Evolutionary conservation across 2,797 vertebrate species (phyloP).

Genomic region (Notolepis coatsorum): DNA sequence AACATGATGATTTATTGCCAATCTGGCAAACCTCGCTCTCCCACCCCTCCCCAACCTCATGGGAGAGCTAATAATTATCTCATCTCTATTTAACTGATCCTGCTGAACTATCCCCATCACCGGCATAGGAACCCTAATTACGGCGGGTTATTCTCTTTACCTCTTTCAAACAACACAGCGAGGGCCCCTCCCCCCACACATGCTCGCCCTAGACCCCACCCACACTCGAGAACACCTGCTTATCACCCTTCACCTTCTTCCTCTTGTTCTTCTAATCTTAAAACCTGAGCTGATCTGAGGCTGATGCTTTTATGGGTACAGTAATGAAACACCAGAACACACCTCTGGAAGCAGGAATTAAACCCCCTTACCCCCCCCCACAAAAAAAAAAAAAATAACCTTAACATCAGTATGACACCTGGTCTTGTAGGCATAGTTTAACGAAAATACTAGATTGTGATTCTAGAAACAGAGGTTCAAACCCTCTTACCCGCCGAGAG

Average conservation of each 20-base stretch:
- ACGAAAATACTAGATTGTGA: slow-evolving; percentile 65
- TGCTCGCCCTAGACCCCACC: rapidly evolving
- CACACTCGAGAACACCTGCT: slow-evolving; percentile 60
- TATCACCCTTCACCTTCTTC: neutral
- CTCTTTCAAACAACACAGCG: slow-evolving; percentile 52
- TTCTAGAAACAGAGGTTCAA: slow-evolving; percentile 60
- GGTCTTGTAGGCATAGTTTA: slow-evolving; percentile 65
- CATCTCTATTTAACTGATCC: slow-evolving; percentile 44
- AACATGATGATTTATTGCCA: slow-evolving; percentile 32
- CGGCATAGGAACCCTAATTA: neutral
- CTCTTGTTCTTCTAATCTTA: rapidly evolving
- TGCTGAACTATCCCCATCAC: rapidly evolving
- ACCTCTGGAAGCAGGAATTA: too few relatives aligned
- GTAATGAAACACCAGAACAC: too few relatives aligned
- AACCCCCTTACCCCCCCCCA: too few relatives aligned
- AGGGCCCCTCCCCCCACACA: rapidly evolving
- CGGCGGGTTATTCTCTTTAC: slow-evolving; percentile 29
- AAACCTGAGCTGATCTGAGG: slow-evolving; percentile 53
- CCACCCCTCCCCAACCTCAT: slow-evolving; percentile 47
- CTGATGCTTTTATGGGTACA: slow-evolving; percentile 43
- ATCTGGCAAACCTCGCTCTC: slow-evolving; percentile 39
- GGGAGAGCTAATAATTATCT: slow-evolving; percentile 54
- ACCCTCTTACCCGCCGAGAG: slow-evolving; percentile 44
- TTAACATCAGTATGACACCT: too few relatives aligned
- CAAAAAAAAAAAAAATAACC: too few relatives aligned